Conservation (phyloP, 2,113 vertebrate species). For the Gallinago media region DNA sequence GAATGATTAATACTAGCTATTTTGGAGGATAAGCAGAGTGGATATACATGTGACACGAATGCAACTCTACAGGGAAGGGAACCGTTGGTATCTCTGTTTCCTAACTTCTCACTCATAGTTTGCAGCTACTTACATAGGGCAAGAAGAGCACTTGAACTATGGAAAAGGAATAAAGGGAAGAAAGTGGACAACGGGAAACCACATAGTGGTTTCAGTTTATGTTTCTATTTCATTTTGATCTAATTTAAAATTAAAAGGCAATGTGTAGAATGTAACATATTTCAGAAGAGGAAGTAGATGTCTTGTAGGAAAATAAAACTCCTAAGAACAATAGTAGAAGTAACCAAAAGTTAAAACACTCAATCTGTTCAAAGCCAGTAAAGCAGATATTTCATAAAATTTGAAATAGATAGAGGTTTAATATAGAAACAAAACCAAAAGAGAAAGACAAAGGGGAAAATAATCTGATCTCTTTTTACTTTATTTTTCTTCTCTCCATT, state of each 20-base stretch:
- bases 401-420: neutral
- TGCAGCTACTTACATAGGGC: neutral
- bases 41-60: neutral
- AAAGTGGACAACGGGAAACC: neutral
- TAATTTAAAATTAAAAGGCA: neutral
- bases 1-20: neutral
- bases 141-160: neutral
- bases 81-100: neutral
- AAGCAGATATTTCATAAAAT: neutral
- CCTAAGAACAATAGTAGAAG: neutral
- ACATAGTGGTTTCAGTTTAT: neutral
- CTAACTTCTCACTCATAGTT: neutral
- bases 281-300: neutral
- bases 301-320: neutral
- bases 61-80: neutral
- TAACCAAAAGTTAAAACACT: neutral
- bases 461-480: neutral
- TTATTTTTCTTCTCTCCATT: neutral
- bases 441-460: fast-evolving
- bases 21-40: neutral
- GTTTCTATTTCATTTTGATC: neutral
- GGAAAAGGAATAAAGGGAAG: neutral
- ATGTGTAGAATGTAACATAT: neutral
- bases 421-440: neutral
- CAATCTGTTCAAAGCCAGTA: neutral